A percentile compares a stretch with the other conserved stretches of the same genome.
Evolutionary conservation across 2,888 invertebrate species (phyloP).

Genomic region (Tortrix viridana): DNA sequence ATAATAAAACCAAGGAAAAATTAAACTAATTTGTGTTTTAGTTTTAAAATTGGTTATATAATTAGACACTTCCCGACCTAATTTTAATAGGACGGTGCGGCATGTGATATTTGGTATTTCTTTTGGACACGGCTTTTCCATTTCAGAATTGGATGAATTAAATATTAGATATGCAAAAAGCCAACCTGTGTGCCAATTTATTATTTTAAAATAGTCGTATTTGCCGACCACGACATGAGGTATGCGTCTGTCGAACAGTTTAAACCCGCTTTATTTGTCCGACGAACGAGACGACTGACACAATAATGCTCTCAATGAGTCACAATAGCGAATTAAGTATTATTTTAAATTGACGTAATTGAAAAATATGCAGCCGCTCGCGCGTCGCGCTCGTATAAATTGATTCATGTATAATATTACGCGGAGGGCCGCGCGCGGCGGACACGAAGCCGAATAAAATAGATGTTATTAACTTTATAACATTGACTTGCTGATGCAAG

Average conservation of each 20-base stretch:
- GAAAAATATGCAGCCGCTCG: slow-evolving; percentile 83
- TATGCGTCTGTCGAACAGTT: slow-evolving; percentile 36
- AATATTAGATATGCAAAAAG: too few relatives aligned
- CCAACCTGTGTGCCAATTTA: too few relatives aligned
- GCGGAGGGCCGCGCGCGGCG: slow-evolving; percentile 61
- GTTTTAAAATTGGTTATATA: too few relatives aligned
- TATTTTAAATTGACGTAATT: slow-evolving; percentile 85
- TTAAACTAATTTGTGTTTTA: too few relatives aligned
- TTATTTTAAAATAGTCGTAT: too few relatives aligned
- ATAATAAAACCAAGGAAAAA: too few relatives aligned
- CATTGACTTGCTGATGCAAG: too few relatives aligned
- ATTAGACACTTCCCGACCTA: too few relatives aligned
- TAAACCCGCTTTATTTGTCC: slow-evolving; percentile 55
- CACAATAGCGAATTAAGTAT: slow-evolving; percentile 84
- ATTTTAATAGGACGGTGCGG: too few relatives aligned
- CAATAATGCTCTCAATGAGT: slow-evolving; percentile 76
- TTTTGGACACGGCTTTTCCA: too few relatives aligned
- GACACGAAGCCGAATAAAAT: slow-evolving; percentile 66
- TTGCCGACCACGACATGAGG: not conserved
- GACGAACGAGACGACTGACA: slow-evolving; percentile 64
- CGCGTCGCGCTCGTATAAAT: slow-evolving; percentile 75
- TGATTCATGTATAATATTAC: slow-evolving; percentile 79
- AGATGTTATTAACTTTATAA: slow-evolving; percentile 40
- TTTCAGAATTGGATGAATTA: too few relatives aligned
- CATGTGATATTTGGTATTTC: too few relatives aligned